Conservation (phyloP, 2,113 vertebrate species). For the Blennius ocellaris region DNA sequence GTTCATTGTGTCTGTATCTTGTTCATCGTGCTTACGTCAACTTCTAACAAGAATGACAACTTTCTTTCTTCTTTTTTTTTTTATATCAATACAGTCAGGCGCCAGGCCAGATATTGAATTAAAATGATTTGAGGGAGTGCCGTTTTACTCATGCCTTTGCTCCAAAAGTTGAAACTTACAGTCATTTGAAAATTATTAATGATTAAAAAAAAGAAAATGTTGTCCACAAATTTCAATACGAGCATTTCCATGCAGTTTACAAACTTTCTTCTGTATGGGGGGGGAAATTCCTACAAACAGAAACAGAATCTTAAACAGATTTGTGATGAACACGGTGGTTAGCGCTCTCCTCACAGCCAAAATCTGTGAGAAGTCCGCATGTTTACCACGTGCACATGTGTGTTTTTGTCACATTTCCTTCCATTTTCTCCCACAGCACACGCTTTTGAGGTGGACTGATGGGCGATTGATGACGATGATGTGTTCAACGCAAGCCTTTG, state of each 20-base stretch:
- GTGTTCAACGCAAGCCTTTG: no score
- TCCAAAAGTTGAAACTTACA: constrained; percentile 1
- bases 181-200: background rate
- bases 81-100: constrained; percentile 58
- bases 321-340: no score
- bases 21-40: constrained; percentile 74
- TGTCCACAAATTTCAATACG: background rate
- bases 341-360: no score
- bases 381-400: no score
- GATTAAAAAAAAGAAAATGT: background rate
- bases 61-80: background rate
- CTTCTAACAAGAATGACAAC: constrained; percentile 54
- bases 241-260: background rate
- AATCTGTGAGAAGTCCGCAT: no score
- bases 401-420: no score
- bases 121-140: constrained; percentile 34
- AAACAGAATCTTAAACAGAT: no score
- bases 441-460: no score
- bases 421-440: no score
- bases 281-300: no score
- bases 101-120: constrained; percentile 63
- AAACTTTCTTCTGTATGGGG: background rate
- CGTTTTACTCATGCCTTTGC: background rate
- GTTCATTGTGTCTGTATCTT: constrained; percentile 72
- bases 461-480: no score